Evolutionary conservation across 2,888 invertebrate species (phyloP), one percentile per base, ranked within the genome.

Genomic region (Pherbina coryleti): DNA sequence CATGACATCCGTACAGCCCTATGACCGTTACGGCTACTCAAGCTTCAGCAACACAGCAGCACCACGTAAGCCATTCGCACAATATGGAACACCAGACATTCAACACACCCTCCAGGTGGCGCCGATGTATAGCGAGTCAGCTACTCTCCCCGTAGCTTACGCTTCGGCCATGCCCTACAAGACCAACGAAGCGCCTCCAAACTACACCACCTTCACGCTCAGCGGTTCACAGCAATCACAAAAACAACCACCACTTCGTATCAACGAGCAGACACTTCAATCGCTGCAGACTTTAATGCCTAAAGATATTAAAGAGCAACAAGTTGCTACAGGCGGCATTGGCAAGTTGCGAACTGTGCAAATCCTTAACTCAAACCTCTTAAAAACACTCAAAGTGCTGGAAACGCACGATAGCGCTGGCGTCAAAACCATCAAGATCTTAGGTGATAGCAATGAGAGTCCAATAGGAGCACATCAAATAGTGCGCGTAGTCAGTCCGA

Each of bases 371-470:
- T 79, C 83, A 0, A 81, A 83, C 72, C 78, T 80, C 0, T 82
- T 84, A 3, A 85, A 85, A 28, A 88, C 87, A 0, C 83, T 88
- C 44, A 85, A 85, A 79, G 85, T 88, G 51, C 81, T 86, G 0
- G 89, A 88, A 64, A 84, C 85, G 0, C 75, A 85, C 19, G 88
- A 87, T 75, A 81, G 82, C 17, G 78, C 80, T 3, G 88, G 89
- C 17, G 85, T 86, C 17, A 88, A 86, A 75, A 88, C 88, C 0
- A 86, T 88, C 25, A 85, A 88, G 70, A 87, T 88, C 5, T 78
- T 88, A 7, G 88, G 88, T n/a, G 81, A 83, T 31, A 83, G 81
- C 74, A 82, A 84, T 34, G 86, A 85, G 44, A 81, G 82, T 70
- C 88, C 88, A 0, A 83, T 76, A 74, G 89, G 88, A 5, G 82